Base-by-base conservation (phyloP, 1,140 invertebrate genomes). In the Nomia melanderi region DNA sequence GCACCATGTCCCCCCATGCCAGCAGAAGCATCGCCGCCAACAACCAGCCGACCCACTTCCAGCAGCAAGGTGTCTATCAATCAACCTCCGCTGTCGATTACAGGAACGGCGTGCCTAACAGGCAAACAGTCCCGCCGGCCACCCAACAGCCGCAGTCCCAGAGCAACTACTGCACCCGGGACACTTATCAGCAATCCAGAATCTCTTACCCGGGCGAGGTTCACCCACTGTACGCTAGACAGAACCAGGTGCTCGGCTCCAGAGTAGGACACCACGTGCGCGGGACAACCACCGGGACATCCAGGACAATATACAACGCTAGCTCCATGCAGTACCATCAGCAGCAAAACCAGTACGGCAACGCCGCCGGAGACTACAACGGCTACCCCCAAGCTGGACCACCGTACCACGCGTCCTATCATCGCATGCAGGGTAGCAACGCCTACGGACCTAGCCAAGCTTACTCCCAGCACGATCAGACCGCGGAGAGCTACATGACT, bases 201-300 rank as follows among this genome's bases (percentile, higher is more conserved):
- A 82, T 91, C 25, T 65, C 89, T 2, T 91, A 91, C 41, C 83
- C 87, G 14, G 41, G 75, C 86, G 39, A 92, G 81, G 92, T 93
- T 53, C 92, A 95, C 39, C 92, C 94, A 0, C 90, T 93, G 31
- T 91, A 94, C 76, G 86, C 91, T 27, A 88, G 94, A 59, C 94
- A 92, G 66, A 87, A 82, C 47, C 90, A 89, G 27, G 27, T 64
- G 3, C 69, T 78, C 31, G 72, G 79, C 11, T 70, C 85, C 39
- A 72, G 87, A 65, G 63, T 79, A 20, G 56, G 82, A 25, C 91
- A 92, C 60, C 88, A 90, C 39, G 33, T 79, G 0, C 85, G 88
- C 57, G 36, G 44, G 0, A 56, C 88, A 2, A 77, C 79, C 0
- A 70, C 78, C 41, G 57, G 77, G 0, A 47, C 85, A 0, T 77